Percentiles rank a stretch among this genome's conserved stretches.
Conservation (phyloP, 2,888 invertebrate genomes). For the Iselma pallidipennis region DNA sequence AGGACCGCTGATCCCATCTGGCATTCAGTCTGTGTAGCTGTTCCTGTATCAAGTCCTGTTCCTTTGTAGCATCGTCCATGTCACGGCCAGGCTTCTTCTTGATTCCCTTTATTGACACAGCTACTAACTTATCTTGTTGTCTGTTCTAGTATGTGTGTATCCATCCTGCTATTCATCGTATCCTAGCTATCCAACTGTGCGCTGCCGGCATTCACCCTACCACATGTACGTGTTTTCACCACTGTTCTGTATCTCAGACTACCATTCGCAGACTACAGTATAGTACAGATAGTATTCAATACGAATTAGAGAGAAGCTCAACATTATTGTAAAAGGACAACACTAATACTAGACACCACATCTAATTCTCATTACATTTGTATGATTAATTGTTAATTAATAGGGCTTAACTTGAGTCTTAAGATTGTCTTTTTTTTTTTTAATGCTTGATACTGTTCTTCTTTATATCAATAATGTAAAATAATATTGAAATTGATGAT, state of each 20-base stretch:
- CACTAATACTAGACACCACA: background rate
- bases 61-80: conserved; percentile 45
- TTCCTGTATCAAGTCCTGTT: conserved; percentile 45
- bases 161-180: conserved; percentile 37
- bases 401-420: background rate
- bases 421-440: too few relatives aligned
- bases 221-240: background rate
- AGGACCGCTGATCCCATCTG: conserved; percentile 48
- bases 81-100: conserved; percentile 45
- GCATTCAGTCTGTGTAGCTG: conserved; percentile 49
- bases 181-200: conserved; percentile 3
- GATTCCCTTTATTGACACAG: conserved; percentile 49
- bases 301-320: background rate
- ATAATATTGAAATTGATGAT: background rate
- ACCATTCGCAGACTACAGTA: background rate
- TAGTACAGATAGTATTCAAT: background rate
- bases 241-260: background rate
- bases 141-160: conserved; percentile 10
- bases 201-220: background rate
- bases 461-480: background rate
- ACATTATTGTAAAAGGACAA: background rate
- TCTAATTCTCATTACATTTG: background rate
- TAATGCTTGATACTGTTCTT: background rate
- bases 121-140: conserved; percentile 47
- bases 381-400: background rate